Percentiles rank a stretch among this genome's conserved stretches.
Evolutionary conservation across 2,888 invertebrate species (phyloP).

Genomic region (Encarsia formosa): DNA sequence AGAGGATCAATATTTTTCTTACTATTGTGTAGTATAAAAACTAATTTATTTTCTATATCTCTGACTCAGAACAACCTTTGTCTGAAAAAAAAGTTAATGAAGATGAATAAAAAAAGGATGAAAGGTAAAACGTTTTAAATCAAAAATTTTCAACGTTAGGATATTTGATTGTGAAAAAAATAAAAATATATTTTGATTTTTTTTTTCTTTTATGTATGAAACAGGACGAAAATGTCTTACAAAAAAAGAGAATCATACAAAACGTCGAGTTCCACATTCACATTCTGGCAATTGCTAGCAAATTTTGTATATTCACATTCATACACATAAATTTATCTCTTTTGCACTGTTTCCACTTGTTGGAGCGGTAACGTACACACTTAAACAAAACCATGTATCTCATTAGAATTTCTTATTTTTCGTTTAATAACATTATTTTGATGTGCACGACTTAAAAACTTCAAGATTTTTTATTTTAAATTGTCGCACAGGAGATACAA

Average conservation of each 20-base stretch:
- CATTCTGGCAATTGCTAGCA: constrained; percentile 28
- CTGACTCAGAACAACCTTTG: too few relatives aligned
- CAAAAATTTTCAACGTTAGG: not conserved
- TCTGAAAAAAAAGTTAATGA: too few relatives aligned
- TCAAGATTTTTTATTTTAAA: too few relatives aligned
- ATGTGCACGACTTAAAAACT: constrained; percentile 48
- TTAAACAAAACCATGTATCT: constrained; percentile 16
- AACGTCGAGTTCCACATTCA: constrained; percentile 29
- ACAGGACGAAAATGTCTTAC: constrained; percentile 30
- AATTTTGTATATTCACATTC: constrained; percentile 25
- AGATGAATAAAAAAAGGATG: too few relatives aligned
- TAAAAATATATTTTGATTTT: too few relatives aligned
- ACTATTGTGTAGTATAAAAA: too few relatives aligned
- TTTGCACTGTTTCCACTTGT: constrained; percentile 20
- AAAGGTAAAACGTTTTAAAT: constrained; percentile 1
- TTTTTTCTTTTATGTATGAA: constrained; percentile 28
- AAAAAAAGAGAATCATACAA: constrained; percentile 30
- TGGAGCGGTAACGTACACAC: constrained; percentile 15
- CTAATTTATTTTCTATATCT: too few relatives aligned
- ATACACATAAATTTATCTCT: constrained; percentile 27
- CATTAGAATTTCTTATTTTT: constrained; percentile 1
- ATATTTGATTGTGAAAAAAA: constrained; percentile 23
- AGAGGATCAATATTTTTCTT: too few relatives aligned
- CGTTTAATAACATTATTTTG: constrained; percentile 51
- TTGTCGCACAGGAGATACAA: constrained; percentile 49